Evolutionary conservation across 2,113 vertebrate species (phyloP).

Genomic region (Castor canadensis): DNA sequence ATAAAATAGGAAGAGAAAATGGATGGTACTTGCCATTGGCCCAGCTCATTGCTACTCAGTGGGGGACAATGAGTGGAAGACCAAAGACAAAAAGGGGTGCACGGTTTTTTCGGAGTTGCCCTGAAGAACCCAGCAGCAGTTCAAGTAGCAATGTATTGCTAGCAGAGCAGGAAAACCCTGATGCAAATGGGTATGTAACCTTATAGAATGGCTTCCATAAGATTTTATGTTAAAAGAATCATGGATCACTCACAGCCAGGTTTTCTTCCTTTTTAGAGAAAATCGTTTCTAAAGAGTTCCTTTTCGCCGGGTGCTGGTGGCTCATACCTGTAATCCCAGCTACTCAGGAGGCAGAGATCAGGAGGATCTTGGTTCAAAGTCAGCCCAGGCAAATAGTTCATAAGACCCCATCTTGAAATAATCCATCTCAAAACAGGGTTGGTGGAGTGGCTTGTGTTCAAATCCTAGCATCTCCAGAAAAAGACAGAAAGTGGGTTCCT

Average conservation of each 20-base stretch:
- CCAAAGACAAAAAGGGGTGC: accelerated
- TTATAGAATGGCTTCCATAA: neutral
- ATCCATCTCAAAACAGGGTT: too few relatives aligned
- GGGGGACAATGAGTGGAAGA: neutral
- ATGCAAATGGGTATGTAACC: neutral
- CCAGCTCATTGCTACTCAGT: neutral
- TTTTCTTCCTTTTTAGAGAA: neutral
- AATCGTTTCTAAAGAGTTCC: neutral
- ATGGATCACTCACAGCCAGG: too few relatives aligned
- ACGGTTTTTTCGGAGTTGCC: neutral
- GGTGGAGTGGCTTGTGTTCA: too few relatives aligned
- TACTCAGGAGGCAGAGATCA: too few relatives aligned
- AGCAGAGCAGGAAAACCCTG: accelerated
- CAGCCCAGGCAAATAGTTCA: too few relatives aligned
- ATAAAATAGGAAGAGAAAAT: neutral
- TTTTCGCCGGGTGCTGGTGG: too few relatives aligned
- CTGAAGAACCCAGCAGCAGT: neutral
- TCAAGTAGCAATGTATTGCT: accelerated
- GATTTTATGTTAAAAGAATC: accelerated
- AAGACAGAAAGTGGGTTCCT: too few relatives aligned
- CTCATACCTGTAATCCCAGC: too few relatives aligned
- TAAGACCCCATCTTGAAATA: too few relatives aligned
- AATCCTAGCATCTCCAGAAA: too few relatives aligned
- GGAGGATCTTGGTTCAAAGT: too few relatives aligned
- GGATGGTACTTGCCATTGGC: neutral